Evolutionary conservation across 2,797 vertebrate species (phyloP).

Genomic region (Sebastes cheni): DNA sequence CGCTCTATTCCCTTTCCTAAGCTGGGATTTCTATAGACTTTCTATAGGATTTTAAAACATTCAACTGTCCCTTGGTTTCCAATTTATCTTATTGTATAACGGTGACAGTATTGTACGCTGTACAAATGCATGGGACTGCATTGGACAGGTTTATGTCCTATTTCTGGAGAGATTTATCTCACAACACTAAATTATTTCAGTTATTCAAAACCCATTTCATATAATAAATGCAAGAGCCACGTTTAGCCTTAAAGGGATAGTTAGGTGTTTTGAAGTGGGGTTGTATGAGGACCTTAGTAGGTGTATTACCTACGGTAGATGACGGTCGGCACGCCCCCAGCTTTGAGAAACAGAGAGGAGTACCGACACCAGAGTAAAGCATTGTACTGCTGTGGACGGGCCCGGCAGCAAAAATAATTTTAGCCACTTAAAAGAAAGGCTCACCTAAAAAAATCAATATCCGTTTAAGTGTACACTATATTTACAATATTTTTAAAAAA

Average conservation of each 20-base stretch:
- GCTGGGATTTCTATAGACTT: conserved; percentile 5
- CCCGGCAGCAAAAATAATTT: fast-evolving
- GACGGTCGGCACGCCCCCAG: no score
- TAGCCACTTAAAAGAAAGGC: no score
- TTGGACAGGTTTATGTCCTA: not conserved
- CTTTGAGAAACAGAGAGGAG: no score
- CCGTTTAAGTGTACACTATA: no score
- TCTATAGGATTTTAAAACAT: not conserved
- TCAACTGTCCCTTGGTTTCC: not conserved
- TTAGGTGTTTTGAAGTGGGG: no score
- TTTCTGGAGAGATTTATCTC: conserved; percentile 12
- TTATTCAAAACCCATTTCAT: not conserved
- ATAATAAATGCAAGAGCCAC: not conserved
- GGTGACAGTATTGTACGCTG: not conserved
- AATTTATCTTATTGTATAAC: not conserved
- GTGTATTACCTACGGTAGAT: no score
- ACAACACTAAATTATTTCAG: not conserved
- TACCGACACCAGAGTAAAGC: no score
- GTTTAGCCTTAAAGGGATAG: not conserved
- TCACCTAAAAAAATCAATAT: no score
- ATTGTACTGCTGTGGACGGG: no score
- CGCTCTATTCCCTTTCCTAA: not conserved
- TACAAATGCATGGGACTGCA: not conserved
- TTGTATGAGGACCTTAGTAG: no score
- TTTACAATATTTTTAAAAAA: no score